Evolutionary conservation across 2,888 invertebrate species (phyloP).

Genomic region (Tipula confusa): DNA sequence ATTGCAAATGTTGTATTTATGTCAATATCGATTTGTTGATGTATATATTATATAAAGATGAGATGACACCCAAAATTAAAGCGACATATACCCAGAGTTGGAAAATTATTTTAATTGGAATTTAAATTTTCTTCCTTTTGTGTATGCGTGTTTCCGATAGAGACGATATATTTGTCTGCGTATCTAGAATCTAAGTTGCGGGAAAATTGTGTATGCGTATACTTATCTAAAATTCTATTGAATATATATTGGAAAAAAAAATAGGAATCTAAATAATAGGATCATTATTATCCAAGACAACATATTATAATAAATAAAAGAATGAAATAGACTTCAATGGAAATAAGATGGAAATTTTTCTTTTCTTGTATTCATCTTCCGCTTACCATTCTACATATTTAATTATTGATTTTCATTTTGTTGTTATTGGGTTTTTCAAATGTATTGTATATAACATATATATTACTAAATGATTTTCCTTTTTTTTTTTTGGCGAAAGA

Average conservation of each 20-base stretch:
- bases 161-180: neutral
- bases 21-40: neutral
- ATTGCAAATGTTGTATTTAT: neutral
- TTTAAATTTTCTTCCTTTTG: constrained; percentile 14
- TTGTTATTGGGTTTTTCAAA: too few relatives aligned
- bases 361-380: neutral
- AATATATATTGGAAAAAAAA: constrained; percentile 20
- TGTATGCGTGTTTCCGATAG: neutral
- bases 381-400: neutral
- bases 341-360: neutral
- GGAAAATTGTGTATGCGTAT: neutral
- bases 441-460: neutral
- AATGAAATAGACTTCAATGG: neutral
- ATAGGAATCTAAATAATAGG: neutral
- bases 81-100: neutral
- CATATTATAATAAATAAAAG: neutral
- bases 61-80: neutral
- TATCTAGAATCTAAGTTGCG: neutral
- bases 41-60: neutral
- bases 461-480: neutral
- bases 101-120: constrained; percentile 25
- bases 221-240: neutral
- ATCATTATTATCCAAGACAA: constrained; percentile 25
- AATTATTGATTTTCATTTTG: neutral
- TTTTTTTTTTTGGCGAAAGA: neutral